phyloP scores from a whole-genome alignment of 2,113 vertebrate species.

The Brachirus orientalis region DNA sequence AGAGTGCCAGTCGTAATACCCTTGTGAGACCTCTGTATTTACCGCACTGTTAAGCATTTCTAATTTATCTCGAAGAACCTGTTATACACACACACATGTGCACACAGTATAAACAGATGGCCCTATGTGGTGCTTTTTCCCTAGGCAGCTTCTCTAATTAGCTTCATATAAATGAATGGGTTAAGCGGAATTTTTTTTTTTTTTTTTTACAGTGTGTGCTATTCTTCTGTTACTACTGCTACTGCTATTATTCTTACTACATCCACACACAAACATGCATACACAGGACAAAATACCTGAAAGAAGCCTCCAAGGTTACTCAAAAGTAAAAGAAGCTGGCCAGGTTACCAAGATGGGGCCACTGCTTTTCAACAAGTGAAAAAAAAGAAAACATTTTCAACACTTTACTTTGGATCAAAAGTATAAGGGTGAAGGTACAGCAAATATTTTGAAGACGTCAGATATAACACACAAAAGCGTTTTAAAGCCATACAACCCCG shows the following conservation, averaged over 20 bases:
- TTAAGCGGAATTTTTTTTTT: slow-evolving; percentile 49
- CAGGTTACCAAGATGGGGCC: background rate
- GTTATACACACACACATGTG: slow-evolving; percentile 14
- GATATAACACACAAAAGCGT: background rate
- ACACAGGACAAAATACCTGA: background rate
- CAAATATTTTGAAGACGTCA: too few species aligned
- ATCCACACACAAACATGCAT: slow-evolving; percentile 33
- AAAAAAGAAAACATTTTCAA: slow-evolving; percentile 1
- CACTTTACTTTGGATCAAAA: background rate
- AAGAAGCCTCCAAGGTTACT: background rate
- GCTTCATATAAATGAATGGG: slow-evolving; percentile 65
- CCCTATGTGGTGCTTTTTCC: slow-evolving; percentile 43
- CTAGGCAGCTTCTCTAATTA: slow-evolving; percentile 64
- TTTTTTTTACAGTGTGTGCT: slow-evolving; percentile 45
- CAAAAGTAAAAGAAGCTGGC: background rate
- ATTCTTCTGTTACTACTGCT: background rate
- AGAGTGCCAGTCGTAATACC: slow-evolving; percentile 48
- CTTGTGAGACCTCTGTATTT: slow-evolving; percentile 66
- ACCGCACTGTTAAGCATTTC: slow-evolving; percentile 68
- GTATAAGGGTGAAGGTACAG: too few species aligned
- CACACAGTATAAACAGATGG: slow-evolving; percentile 30
- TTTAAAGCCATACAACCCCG: background rate
- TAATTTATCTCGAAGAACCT: slow-evolving; percentile 67
- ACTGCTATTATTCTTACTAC: too few species aligned
- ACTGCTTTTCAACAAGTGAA: background rate